Conservation (phyloP, 2,113 vertebrate species). For the Mellivora capensis region DNA sequence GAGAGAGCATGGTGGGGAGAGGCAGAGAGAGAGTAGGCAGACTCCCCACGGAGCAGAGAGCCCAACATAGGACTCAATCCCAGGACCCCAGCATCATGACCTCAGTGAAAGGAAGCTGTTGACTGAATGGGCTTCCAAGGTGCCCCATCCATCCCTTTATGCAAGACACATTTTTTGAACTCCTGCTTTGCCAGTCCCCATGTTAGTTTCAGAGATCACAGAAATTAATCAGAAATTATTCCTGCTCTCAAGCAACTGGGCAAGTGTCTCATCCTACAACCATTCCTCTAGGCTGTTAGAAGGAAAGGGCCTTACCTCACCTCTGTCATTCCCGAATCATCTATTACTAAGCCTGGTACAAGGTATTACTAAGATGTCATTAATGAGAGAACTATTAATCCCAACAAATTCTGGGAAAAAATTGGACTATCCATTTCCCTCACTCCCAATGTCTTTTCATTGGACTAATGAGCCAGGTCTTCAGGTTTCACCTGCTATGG, state of each 20-base stretch:
- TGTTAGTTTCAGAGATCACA: neutral
- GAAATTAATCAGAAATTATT: neutral
- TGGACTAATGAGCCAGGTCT: neutral
- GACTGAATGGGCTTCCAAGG: too few species aligned
- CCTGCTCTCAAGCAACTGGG: neutral
- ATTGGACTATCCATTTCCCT: neutral
- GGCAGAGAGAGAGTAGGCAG: too few species aligned
- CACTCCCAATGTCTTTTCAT: neutral
- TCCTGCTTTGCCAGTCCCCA: neutral
- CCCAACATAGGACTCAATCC: too few species aligned
- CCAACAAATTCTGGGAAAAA: neutral
- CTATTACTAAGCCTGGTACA: neutral
- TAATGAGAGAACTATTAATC: neutral
- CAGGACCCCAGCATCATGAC: neutral
- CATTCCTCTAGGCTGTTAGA: neutral
- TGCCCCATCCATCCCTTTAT: neutral
- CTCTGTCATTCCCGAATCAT: neutral
- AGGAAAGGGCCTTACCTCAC: neutral
- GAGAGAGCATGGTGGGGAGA: too few species aligned
- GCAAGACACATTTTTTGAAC: neutral
- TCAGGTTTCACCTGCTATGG: accelerated
- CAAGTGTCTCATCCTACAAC: neutral
- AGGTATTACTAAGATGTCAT: neutral
- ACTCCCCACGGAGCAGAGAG: too few species aligned
- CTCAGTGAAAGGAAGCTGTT: too few species aligned